phyloP scores from a whole-genome alignment of 2,113 vertebrate species.

The Sminthopsis crassicaudata region DNA sequence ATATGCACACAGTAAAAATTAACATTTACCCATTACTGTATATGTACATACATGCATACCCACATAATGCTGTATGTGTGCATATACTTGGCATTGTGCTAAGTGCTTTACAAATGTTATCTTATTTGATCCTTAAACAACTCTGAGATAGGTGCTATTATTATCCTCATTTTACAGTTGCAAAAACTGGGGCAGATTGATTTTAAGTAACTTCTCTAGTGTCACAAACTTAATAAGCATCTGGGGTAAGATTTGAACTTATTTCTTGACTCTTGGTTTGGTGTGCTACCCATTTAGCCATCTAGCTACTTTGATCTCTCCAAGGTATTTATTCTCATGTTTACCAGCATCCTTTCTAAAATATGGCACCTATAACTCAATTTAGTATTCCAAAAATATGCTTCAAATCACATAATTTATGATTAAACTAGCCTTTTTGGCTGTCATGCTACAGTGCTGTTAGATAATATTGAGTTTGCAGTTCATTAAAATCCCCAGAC shows the following conservation, averaged over 20 bases:
- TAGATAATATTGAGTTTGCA: background rate
- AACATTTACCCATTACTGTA: too few relatives aligned
- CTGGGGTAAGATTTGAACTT: background rate
- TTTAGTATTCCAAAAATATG: background rate
- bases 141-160: too few relatives aligned
- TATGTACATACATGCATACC: too few relatives aligned
- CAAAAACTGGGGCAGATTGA: background rate
- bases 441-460: background rate
- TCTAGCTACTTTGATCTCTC: background rate
- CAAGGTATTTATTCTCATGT: background rate
- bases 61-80: too few relatives aligned
- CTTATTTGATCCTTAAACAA: too few relatives aligned
- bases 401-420: background rate
- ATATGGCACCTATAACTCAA: background rate
- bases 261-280: background rate
- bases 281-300: background rate
- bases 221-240: background rate
- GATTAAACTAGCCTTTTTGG: background rate
- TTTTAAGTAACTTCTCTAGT: background rate
- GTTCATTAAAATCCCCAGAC: background rate
- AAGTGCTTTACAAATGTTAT: too few relatives aligned
- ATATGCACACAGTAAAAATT: too few relatives aligned
- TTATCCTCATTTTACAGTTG: background rate
- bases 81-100: too few relatives aligned
- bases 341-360: background rate